Evolutionary conservation across 1,140 invertebrate genomes (phyloP), one percentile per base, ranked within the genome.

Genomic region (Trichogramma pretiosum): DNA sequence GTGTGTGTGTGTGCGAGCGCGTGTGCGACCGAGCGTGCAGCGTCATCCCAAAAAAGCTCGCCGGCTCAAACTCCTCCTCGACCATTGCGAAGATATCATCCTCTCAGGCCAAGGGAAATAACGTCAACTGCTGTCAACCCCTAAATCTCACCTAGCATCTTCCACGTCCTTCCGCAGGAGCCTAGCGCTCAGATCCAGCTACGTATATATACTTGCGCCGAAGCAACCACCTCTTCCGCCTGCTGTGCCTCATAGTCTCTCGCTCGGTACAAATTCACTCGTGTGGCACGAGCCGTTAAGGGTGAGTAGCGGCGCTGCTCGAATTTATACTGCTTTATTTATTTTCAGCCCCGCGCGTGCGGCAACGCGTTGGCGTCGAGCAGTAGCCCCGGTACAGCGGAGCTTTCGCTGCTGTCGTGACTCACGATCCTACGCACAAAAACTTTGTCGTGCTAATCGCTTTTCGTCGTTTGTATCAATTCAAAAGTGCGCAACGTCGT

Each of bases 131-230:
- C 46, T 50, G n/a, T n/a, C 5, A 51, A 51, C 48, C 50, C 48
- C 35, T 57, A 54, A 59, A 57, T 54, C 52, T 48, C 43, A 41
- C 48, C 50, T 41, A 48, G 16, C 38, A 24, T 44, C 44, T 56
- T 50, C 51, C 40, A n/a, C 46, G 26, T 24, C 45, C 45, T 50
- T 51, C 40, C 39, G 46, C 39, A 37, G 41, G 19, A n/a, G n/a
- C n/a, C n/a, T n/a, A n/a, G n/a, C n/a, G n/a, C n/a, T n/a, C n/a
- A n/a, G n/a, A n/a, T n/a, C n/a, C n/a, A n/a, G n/a, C n/a, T n/a
- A n/a, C n/a, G n/a, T n/a, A n/a, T n/a, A n/a, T n/a, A n/a, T n/a
- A n/a, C n/a, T n/a, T n/a, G n/a, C n/a, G n/a, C n/a, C n/a, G n/a
- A n/a, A n/a, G n/a, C n/a, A n/a, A n/a, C n/a, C n/a, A n/a, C n/a